Conservation (phyloP, 2,113 vertebrate species). For the Macaca nemestrina region DNA sequence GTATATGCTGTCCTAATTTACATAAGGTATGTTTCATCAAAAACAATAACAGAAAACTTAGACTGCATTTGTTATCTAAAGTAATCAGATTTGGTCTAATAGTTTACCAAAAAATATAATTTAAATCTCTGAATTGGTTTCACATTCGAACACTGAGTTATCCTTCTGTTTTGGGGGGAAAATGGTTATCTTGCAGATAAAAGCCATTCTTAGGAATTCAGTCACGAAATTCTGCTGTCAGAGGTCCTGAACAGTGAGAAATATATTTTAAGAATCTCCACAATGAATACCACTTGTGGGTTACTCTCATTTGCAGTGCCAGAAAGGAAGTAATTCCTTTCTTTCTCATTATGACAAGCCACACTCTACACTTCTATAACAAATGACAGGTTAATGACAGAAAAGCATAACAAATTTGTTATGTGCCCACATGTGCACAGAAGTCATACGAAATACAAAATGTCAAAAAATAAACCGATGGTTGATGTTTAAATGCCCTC, state of each 20-base stretch:
- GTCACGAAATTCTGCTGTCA: background rate
- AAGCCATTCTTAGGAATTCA: background rate
- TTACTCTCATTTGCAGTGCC: background rate
- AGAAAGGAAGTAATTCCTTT: background rate
- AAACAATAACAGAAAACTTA: background rate
- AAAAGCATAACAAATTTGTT: background rate
- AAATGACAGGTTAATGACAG: background rate
- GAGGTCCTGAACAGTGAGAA: background rate
- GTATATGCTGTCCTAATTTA: background rate
- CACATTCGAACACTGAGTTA: background rate
- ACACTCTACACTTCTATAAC: background rate
- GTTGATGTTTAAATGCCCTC: background rate
- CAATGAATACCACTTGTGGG: background rate
- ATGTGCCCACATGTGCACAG: background rate
- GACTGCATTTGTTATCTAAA: background rate
- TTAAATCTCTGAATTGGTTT: background rate
- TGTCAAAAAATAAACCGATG: background rate
- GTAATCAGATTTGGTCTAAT: background rate
- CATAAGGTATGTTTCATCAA: background rate
- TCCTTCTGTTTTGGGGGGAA: too few species aligned
- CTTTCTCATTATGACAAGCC: background rate
- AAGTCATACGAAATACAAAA: background rate
- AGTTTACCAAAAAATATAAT: background rate
- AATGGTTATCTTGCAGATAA: background rate
- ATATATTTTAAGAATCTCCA: background rate